Conservation (phyloP, 2,113 vertebrate genomes). For the Ceratotherium simum region DNA sequence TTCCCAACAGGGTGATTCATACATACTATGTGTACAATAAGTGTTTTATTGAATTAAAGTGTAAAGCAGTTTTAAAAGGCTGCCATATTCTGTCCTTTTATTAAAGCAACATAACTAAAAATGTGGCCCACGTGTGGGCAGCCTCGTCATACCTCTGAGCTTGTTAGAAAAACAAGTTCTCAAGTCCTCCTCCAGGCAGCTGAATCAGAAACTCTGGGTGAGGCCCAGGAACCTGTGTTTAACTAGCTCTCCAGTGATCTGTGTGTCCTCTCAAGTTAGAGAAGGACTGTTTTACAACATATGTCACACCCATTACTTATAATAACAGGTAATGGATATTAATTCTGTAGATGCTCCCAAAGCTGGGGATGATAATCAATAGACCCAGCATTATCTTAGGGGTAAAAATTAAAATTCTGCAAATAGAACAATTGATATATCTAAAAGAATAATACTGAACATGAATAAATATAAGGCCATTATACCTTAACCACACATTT, state of each 20-base stretch:
- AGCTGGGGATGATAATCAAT: background rate
- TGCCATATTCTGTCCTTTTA: background rate
- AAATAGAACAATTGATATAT: background rate
- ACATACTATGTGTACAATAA: background rate
- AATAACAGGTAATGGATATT: background rate
- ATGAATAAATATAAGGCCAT: background rate
- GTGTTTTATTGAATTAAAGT: conserved; percentile 29
- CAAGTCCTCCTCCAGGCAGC: background rate
- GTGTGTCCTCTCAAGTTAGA: background rate
- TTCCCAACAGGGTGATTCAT: background rate
- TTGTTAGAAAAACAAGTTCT: background rate
- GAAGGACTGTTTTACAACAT: background rate
- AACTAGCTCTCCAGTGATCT: background rate
- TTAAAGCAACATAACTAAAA: conserved; percentile 14
- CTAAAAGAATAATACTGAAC: conserved; percentile 12
- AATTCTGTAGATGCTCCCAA: background rate
- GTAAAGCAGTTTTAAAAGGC: background rate
- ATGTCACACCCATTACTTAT: background rate
- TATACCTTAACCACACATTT: conserved; percentile 13
- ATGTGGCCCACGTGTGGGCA: background rate
- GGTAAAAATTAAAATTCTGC: background rate
- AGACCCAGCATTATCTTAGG: background rate
- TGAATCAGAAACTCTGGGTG: background rate
- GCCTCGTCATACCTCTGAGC: background rate
- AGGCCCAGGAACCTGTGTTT: background rate